phyloP scores from a whole-genome alignment of 2,113 vertebrate genomes.

The Oophaga pumilio region DNA sequence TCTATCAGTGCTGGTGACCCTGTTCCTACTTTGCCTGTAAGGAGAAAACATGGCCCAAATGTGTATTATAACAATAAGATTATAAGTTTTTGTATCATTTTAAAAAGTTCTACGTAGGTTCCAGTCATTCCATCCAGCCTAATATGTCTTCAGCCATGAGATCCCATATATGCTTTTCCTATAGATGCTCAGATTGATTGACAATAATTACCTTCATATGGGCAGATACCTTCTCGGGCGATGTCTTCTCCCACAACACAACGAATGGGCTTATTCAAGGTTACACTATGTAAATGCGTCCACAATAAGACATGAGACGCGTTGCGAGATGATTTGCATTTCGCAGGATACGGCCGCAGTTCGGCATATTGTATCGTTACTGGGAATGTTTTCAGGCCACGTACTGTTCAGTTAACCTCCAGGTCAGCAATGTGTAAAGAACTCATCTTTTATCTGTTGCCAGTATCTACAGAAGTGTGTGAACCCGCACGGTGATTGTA shows the following conservation, averaged over 20 bases:
- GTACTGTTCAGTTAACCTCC: slow-evolving; percentile 22
- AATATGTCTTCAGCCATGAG: neutral
- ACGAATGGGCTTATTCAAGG: neutral
- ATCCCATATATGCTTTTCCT: neutral
- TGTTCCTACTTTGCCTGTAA: no score
- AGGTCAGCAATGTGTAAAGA: slow-evolving; percentile 16
- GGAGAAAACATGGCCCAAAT: no score
- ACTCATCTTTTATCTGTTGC: slow-evolving; percentile 24
- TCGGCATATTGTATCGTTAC: neutral
- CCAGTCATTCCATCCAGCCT: no score
- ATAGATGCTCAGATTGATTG: neutral
- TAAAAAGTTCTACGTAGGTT: no score
- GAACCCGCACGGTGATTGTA: neutral
- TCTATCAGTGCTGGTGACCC: no score
- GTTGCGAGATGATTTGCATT: slow-evolving; percentile 31
- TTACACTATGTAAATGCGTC: neutral
- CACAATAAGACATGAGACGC: neutral
- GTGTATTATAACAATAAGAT: no score
- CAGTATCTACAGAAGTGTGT: neutral
- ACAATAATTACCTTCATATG: neutral
- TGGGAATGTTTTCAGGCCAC: neutral
- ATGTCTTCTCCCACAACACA: neutral
- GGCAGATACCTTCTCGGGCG: neutral
- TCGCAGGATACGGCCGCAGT: neutral
- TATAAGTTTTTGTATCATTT: no score